phyloP scores from a whole-genome alignment of 2,797 vertebrate species.

The Dermochelys coriacea region DNA sequence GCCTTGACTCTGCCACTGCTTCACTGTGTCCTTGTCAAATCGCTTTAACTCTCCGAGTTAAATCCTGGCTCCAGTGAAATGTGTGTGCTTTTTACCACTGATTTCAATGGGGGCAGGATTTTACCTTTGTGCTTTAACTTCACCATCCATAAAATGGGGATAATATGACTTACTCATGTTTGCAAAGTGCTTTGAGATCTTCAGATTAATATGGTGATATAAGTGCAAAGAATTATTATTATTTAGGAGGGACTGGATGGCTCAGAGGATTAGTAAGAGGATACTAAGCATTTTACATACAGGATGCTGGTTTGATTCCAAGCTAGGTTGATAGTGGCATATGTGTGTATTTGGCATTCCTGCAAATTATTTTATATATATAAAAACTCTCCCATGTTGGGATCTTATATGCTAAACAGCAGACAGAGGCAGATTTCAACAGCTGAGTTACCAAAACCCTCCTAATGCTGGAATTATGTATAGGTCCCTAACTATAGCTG shows the following conservation, averaged over 20 bases:
- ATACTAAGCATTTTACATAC: background rate
- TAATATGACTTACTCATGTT: background rate
- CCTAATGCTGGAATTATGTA: background rate
- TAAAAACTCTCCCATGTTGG: background rate
- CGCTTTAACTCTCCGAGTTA: background rate
- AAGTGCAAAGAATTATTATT: constrained; percentile 38
- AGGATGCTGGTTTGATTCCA: background rate
- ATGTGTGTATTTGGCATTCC: background rate
- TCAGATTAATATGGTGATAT: constrained; percentile 37
- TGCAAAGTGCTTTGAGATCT: background rate
- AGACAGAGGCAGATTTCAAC: constrained; percentile 17
- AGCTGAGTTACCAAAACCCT: background rate
- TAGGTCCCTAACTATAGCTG: background rate
- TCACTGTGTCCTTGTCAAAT: background rate
- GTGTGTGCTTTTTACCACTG: background rate
- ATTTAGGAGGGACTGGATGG: background rate
- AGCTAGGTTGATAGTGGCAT: background rate
- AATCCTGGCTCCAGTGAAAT: background rate
- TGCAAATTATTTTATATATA: background rate
- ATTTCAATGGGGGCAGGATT: background rate
- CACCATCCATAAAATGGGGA: constrained; percentile 16
- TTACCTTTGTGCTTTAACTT: constrained; percentile 1
- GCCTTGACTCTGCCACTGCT: background rate
- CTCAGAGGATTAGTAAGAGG: background rate
- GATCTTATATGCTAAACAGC: constrained; percentile 25